Conservation (phyloP, 2,113 vertebrate species). For the Myotis brandtii region DNA sequence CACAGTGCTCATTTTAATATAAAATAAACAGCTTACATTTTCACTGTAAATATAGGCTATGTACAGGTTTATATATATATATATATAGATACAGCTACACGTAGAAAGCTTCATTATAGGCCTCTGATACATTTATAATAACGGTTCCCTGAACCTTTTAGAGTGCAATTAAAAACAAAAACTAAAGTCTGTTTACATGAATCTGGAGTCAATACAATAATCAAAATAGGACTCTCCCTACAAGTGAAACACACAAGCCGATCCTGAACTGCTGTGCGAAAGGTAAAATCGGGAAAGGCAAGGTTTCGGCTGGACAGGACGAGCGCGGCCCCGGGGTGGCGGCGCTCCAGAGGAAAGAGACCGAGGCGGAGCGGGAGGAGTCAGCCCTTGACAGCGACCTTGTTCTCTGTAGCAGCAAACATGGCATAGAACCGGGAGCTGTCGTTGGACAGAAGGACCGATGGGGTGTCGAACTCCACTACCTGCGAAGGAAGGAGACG, state of each 20-base stretch:
- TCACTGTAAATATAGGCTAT: constrained; percentile 94
- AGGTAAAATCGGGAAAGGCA: constrained; percentile 85
- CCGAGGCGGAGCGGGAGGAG: constrained; percentile 72
- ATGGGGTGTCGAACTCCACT: constrained; percentile 95
- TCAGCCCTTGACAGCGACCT: constrained; percentile 95
- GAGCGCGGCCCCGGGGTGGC: constrained; percentile 83
- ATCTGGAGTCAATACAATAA: constrained; percentile 90
- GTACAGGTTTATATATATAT: constrained; percentile 85
- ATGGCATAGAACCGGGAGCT: constrained; percentile 96
- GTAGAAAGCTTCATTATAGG: constrained; percentile 94
- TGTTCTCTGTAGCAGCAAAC: constrained; percentile 94
- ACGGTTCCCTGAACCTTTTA: constrained; percentile 93
- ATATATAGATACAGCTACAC: constrained; percentile 92
- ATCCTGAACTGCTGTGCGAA: constrained; percentile 86
- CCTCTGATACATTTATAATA: constrained; percentile 92
- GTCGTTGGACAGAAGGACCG: constrained; percentile 94
- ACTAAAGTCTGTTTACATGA: constrained; percentile 86
- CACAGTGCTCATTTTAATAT: constrained; percentile 92
- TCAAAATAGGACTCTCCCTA: constrained; percentile 87
- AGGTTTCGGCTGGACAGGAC: constrained; percentile 75
- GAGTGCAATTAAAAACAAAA: constrained; percentile 91
- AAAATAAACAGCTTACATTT: constrained; percentile 94
- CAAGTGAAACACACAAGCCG: constrained; percentile 80
- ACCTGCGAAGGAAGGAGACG: constrained; percentile 88
- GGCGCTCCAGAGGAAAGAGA: constrained; percentile 80